Conservation (phyloP, 2,113 vertebrate genomes). For the Spheniscus mendiculus region DNA sequence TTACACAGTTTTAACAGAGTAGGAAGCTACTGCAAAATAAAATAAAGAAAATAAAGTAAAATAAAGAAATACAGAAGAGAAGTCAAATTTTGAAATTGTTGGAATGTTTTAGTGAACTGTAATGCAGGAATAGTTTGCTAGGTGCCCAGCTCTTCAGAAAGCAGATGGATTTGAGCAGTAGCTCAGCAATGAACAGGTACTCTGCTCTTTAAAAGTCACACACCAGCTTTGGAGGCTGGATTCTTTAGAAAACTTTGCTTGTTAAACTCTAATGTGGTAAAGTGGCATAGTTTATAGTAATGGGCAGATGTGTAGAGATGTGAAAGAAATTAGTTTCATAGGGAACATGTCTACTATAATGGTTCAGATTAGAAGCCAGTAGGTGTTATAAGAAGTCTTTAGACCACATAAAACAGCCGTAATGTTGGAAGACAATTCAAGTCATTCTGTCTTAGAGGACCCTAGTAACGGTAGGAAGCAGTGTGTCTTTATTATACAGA, state of each 20-base stretch:
- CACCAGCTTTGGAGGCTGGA: background rate
- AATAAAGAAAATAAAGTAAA: background rate
- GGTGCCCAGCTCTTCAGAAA: background rate
- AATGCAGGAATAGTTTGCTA: background rate
- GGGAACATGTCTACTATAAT: background rate
- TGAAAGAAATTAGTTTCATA: too few relatives aligned
- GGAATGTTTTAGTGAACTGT: background rate
- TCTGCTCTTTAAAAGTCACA: background rate
- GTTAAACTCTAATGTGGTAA: background rate
- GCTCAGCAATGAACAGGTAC: background rate
- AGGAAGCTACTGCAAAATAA: background rate
- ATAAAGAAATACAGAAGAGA: background rate
- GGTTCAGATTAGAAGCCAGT: background rate
- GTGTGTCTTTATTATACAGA: background rate
- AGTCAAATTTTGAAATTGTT: background rate
- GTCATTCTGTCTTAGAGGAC: background rate
- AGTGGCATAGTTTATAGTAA: background rate
- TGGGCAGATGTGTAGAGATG: too few relatives aligned
- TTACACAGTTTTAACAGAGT: background rate
- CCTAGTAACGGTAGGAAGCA: background rate
- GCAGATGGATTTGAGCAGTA: background rate
- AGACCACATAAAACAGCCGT: background rate
- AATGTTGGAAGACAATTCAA: background rate
- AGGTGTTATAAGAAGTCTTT: background rate
- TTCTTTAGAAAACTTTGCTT: background rate